A percentile compares a stretch with the other conserved stretches of the same genome.
Conservation (phyloP, 2,113 vertebrate genomes). For the Haliaeetus leucogaster region DNA sequence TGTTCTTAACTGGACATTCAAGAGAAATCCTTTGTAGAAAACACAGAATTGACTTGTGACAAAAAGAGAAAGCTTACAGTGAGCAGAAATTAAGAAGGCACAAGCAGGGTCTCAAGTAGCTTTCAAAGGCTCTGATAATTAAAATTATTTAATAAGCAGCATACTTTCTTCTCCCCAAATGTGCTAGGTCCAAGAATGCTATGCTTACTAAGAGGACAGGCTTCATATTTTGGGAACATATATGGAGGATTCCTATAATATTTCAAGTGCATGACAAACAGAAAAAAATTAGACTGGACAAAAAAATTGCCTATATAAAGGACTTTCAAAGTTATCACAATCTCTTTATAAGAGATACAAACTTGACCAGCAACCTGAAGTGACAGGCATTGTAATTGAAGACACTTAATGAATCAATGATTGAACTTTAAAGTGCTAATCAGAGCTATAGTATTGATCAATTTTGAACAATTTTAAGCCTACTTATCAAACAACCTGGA, state of each 20-base stretch:
- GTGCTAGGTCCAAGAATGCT: background rate
- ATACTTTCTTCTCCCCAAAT: background rate
- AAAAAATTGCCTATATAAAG: background rate
- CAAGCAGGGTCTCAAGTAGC: background rate
- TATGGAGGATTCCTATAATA: background rate
- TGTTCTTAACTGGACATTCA: background rate
- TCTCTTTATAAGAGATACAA: background rate
- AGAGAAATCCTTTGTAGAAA: background rate
- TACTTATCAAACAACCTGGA: background rate
- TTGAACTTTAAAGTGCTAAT: slow-evolving; percentile 5
- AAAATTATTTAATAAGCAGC: background rate
- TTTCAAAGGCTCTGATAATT: background rate
- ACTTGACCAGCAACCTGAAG: background rate
- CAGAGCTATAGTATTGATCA: background rate
- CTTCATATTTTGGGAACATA: background rate
- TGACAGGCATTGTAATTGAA: background rate
- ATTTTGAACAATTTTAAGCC: background rate
- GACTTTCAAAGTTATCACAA: background rate
- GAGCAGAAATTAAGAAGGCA: background rate
- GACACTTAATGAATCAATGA: background rate
- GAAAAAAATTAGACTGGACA: background rate
- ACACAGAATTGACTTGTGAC: background rate
- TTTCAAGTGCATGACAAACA: background rate
- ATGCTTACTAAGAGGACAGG: background rate
- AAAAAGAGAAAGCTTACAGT: background rate